Base-by-base conservation (phyloP, 2,888 invertebrate species). In the Mongoloraphidia duomilia region DNA sequence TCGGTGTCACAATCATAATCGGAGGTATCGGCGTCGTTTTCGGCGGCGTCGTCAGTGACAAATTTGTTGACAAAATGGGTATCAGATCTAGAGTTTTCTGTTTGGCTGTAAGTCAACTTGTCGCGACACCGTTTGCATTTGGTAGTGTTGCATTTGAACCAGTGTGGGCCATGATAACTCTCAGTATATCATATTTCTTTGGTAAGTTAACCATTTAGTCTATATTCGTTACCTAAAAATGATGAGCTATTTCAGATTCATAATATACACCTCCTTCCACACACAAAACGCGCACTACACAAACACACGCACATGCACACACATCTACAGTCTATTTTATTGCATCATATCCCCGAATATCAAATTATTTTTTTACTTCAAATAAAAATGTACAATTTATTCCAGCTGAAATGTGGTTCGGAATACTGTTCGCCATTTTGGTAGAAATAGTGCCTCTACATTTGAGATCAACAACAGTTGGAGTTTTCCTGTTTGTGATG, bases 341-440 rank as follows among this genome's bases (percentile, higher is more conserved):
- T 26, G 26, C 26, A 26, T 4, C 26, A 26, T 26, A 26, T 3
- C 26, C 6, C 6, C 26, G 6, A 26, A 26, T 26, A 26, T 3
- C 26, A 26, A 1, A 26, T 26, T 26, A 6, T 26, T 26, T 26
- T 26, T 6, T 26, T 26, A 6, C 26, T 26, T 26, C 1, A 5
- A 26, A 26, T 26, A 26, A 26, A 26, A 26, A 26, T 26, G 26
- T 26, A 26, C 6, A 26, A 26, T 53, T 47, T 33, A 49, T 71
- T 71, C 9, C 70, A 85, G 90, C 91, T 59, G 91, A 91, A 70
- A 91, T 90, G 90, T 92, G 91, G 91, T 91, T 91, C 66, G 91
- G 91, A 44, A 90, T 92, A 54, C 81, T 91, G 4, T 91, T 91
- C 65, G 90, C 91, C 3, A 85, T 91, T 61, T 74, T 92, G 3